A percentile compares a stretch with the other conserved stretches of the same genome.
These are phyloP conservation scores for Pseudopodoces humilis DNA, from an alignment of 2,113 vertebrate species.

Conservation along the genomic window DNA sequence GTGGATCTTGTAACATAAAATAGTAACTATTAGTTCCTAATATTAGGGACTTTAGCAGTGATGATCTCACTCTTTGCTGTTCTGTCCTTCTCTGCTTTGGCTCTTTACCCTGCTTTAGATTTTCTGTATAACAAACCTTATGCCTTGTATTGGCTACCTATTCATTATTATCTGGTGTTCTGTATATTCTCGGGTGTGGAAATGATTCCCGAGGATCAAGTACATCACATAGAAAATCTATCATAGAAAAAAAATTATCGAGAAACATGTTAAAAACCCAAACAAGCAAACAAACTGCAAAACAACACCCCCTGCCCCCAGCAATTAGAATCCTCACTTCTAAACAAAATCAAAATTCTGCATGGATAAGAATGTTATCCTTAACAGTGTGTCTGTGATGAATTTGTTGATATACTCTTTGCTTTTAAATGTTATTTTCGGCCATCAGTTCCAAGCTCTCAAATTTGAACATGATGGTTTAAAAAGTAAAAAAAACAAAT, in stretches of 20 bases:
- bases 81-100: background rate
- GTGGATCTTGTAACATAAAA: background rate
- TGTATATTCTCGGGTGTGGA: background rate
- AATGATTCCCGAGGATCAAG: background rate
- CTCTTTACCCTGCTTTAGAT: background rate
- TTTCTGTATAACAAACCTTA: background rate
- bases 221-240: background rate
- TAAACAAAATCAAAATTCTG: background rate
- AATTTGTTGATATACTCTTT: background rate
- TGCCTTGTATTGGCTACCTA: background rate
- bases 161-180: background rate
- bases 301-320: accelerated
- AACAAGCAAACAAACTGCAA: background rate
- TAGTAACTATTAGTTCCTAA: background rate
- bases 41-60: background rate
- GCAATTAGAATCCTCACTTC: background rate
- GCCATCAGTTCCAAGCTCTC: background rate
- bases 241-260: background rate
- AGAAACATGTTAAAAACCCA: background rate
- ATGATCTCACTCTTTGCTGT: background rate
- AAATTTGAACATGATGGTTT: background rate
- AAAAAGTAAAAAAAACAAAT: background rate
- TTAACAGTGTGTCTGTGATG: background rate
- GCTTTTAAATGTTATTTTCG: background rate
- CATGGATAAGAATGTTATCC: background rate